A percentile compares a stretch with the other conserved stretches of the same genome.
Conservation (phyloP, 2,113 vertebrate species). For the Sinocyclocheilus grahami region DNA sequence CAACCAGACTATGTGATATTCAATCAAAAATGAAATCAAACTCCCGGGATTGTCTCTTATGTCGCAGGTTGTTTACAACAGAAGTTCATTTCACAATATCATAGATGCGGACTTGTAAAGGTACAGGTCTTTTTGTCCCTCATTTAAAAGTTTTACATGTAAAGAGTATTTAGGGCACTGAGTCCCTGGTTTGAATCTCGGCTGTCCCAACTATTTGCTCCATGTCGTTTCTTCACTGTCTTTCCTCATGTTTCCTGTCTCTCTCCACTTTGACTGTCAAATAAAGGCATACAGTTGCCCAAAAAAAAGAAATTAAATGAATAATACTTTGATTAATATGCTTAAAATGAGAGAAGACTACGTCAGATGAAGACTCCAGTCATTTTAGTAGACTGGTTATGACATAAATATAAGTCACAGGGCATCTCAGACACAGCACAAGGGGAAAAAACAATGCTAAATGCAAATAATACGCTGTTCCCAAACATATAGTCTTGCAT, state of each 20-base stretch:
- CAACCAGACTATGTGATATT: constrained; percentile 28
- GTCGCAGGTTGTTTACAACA: neutral
- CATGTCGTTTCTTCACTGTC: neutral
- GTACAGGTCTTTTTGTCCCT: neutral
- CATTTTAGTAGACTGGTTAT: neutral
- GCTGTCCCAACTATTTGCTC: neutral
- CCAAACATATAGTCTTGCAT: neutral
- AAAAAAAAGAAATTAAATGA: neutral
- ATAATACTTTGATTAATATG: neutral
- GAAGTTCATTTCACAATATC: neutral
- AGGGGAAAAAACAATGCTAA: neutral
- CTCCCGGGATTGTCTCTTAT: neutral
- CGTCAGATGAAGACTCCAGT: neutral
- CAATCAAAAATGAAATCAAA: constrained; percentile 28
- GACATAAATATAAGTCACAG: neutral
- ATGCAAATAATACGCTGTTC: neutral
- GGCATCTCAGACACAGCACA: neutral
- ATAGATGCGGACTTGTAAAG: neutral
- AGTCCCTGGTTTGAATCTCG: neutral
- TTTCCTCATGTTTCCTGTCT: neutral
- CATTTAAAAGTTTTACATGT: neutral
- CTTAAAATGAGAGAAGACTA: neutral
- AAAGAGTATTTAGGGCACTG: neutral
- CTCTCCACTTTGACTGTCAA: neutral
- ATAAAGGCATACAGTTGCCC: neutral